These are phyloP conservation scores for Myotis brandtii DNA, from an alignment of 2,113 vertebrate species.

Conservation along the genomic window DNA sequence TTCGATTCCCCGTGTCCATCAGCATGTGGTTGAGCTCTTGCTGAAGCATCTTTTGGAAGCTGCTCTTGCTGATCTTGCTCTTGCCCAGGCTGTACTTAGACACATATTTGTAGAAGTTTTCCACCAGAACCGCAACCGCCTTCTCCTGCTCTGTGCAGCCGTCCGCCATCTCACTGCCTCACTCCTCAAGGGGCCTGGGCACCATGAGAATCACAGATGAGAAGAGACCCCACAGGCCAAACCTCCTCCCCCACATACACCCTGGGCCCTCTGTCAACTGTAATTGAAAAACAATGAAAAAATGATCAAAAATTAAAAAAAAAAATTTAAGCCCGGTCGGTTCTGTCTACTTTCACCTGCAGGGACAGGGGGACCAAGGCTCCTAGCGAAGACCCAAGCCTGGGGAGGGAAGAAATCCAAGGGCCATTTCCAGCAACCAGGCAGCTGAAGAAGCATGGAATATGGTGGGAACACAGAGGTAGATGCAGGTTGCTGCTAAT, in stretches of 20 bases:
- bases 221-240: not conserved
- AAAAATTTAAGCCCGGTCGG: not conserved
- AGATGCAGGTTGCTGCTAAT: not conserved
- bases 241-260: not conserved
- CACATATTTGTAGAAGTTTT: slow-evolving; percentile 88
- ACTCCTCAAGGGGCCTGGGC: not conserved
- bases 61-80: slow-evolving; percentile 88
- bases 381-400: not conserved
- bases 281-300: not conserved
- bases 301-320: too few species aligned
- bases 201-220: not conserved
- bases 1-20: slow-evolving; percentile 87
- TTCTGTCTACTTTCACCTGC: too few species aligned
- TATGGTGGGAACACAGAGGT: not conserved
- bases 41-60: slow-evolving; percentile 88
- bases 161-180: slow-evolving; percentile 68
- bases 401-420: not conserved
- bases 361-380: not conserved
- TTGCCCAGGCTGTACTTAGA: slow-evolving; percentile 83
- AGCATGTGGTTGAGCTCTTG: slow-evolving; percentile 89
- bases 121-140: slow-evolving; percentile 87
- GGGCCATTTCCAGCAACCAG: not conserved
- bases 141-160: slow-evolving; percentile 85
- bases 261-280: not conserved
- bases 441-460: not conserved